Evolutionary conservation across 2,113 vertebrate species (phyloP).

Genomic region (Chionomys nivalis): DNA sequence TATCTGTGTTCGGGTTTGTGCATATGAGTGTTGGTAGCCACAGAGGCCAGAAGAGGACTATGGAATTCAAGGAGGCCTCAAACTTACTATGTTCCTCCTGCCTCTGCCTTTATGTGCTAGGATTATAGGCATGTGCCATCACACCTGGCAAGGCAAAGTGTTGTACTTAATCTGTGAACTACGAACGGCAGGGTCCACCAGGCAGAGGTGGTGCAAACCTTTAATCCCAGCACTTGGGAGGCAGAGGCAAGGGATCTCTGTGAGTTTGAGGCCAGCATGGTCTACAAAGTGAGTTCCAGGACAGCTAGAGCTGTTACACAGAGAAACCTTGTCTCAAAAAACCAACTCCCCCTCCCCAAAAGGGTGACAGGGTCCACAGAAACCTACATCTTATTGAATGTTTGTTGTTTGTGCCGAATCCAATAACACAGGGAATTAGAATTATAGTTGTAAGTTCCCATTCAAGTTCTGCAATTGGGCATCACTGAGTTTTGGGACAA

Average conservation of each 20-base stretch:
- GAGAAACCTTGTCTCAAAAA: not conserved
- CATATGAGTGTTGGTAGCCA: not conserved
- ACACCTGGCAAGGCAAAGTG: not conserved
- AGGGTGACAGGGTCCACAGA: not conserved
- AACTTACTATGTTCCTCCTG: not conserved
- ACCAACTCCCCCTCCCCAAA: not conserved
- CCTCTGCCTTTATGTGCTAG: not conserved
- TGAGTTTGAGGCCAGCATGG: not conserved
- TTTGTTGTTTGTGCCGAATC: slow-evolving; percentile 14
- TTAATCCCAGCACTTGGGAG: not conserved
- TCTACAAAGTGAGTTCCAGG: not conserved
- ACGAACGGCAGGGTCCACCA: not conserved
- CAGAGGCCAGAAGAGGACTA: not conserved
- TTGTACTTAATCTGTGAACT: slow-evolving; percentile 18
- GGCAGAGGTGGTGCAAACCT: not conserved
- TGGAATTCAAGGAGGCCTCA: not conserved
- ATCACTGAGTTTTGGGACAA: not conserved
- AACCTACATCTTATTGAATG: not conserved
- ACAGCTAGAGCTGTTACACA: not conserved
- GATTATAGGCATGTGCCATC: not conserved
- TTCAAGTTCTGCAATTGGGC: not conserved
- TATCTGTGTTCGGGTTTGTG: not conserved
- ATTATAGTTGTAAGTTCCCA: not conserved
- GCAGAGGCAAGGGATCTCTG: not conserved
- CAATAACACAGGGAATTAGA: slow-evolving; percentile 11